A percentile compares a stretch with the other conserved stretches of the same genome.
These are phyloP conservation scores for Brachyistius frenatus DNA, from an alignment of 2,113 vertebrate species.

Conservation along the genomic window DNA sequence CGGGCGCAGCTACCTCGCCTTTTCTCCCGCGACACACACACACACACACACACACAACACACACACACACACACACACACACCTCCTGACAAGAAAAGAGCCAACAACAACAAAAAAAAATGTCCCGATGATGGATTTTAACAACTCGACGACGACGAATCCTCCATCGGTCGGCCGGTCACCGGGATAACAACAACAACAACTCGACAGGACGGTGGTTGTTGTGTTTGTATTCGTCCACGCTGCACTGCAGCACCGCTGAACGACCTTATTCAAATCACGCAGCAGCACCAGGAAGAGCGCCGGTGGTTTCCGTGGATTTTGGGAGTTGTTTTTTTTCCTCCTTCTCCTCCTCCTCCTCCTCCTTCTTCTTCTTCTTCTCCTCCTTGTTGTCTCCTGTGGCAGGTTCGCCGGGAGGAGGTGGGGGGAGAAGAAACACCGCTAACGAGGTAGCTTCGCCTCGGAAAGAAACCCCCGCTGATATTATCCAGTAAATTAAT, in stretches of 20 bases:
- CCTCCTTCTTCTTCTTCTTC: no score
- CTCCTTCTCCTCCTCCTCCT: no score
- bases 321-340: constrained; percentile 20
- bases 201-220: constrained; percentile 47
- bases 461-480: constrained; percentile 21
- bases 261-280: constrained; percentile 76
- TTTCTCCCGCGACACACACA: constrained; percentile 52
- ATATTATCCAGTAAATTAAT: constrained; percentile 46
- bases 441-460: constrained; percentile 67
- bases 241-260: constrained; percentile 78
- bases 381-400: constrained; percentile 1
- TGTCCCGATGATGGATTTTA: constrained; percentile 75
- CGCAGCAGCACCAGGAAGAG: constrained; percentile 74
- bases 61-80: neutral
- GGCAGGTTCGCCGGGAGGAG: constrained; percentile 57
- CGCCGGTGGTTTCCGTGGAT: constrained; percentile 75
- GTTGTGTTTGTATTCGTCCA: constrained; percentile 42
- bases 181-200: constrained; percentile 35
- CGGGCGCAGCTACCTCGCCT: constrained; percentile 68
- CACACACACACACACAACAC: no score
- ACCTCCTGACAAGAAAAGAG: constrained; percentile 52
- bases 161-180: constrained; percentile 33
- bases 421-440: constrained; percentile 19
- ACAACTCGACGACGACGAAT: constrained; percentile 75
- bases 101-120: neutral